These are phyloP conservation scores for Smithornis capensis DNA, from an alignment of 2,113 vertebrate genomes.

Conservation along the genomic window DNA sequence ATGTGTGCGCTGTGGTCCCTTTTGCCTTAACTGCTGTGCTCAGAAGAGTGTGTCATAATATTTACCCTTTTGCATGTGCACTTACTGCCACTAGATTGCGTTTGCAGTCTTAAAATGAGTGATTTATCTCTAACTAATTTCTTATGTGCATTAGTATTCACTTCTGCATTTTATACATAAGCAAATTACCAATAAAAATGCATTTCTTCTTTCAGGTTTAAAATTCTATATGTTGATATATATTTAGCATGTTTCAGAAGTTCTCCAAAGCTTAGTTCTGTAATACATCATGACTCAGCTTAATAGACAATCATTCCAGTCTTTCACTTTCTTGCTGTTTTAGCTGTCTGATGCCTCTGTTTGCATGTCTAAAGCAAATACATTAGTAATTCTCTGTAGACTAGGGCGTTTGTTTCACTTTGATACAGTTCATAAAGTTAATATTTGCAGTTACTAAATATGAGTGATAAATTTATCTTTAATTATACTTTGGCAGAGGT, in stretches of 20 bases:
- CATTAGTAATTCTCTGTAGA: neutral
- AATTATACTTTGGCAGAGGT: neutral
- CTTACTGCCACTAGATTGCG: neutral
- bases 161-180: neutral
- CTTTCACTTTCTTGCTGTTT: neutral
- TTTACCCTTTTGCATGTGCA: neutral
- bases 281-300: neutral
- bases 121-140: neutral
- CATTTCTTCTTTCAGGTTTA: neutral
- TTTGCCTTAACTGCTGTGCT: neutral
- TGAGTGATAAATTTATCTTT: neutral
- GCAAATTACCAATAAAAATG: neutral
- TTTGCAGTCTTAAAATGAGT: neutral
- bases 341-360: neutral
- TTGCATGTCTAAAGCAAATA: neutral
- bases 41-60: neutral
- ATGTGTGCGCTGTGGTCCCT: neutral
- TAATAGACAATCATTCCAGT: neutral
- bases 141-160: neutral
- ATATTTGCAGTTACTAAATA: neutral
- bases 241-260: neutral
- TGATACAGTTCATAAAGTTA: neutral
- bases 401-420: neutral
- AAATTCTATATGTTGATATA: neutral
- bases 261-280: neutral